These are phyloP conservation scores for Lipophrys pholis DNA, from an alignment of 2,113 vertebrate genomes.

Conservation along the genomic window DNA sequence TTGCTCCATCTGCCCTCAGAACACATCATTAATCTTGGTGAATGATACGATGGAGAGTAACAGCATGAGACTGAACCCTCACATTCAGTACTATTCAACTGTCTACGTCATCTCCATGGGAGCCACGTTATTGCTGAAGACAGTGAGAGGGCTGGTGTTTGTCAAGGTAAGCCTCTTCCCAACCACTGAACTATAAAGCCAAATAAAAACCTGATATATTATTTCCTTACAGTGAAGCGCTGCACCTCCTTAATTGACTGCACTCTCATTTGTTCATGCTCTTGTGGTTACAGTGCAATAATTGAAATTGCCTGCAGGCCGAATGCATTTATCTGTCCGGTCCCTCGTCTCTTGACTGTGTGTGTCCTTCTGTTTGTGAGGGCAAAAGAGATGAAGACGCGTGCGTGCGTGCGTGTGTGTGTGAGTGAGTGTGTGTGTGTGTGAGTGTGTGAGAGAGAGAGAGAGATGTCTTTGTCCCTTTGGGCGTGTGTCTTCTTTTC, in stretches of 20 bases:
- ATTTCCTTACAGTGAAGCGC: slow-evolving; percentile 22
- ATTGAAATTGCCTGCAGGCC: slow-evolving; percentile 73
- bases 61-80: slow-evolving; percentile 86
- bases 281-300: slow-evolving; percentile 45
- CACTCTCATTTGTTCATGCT: slow-evolving; percentile 58
- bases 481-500: slow-evolving; percentile 57
- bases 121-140: slow-evolving; percentile 82
- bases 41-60: slow-evolving; percentile 77
- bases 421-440: neutral
- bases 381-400: neutral
- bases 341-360: slow-evolving; percentile 45
- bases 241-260: slow-evolving; percentile 56
- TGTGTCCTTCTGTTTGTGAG: slow-evolving; percentile 34
- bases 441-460: slow-evolving; percentile 3
- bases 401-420: neutral
- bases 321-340: slow-evolving; percentile 77
- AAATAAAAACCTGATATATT: slow-evolving; percentile 18
- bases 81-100: slow-evolving; percentile 82
- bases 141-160: slow-evolving; percentile 82
- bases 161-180: slow-evolving; percentile 81
- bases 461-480: too few species aligned
- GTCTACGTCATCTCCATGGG: slow-evolving; percentile 84
- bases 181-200: slow-evolving; percentile 8
- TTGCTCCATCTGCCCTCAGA: slow-evolving; percentile 80
- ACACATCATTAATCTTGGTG: slow-evolving; percentile 76